phyloP scores from a whole-genome alignment of 2,113 vertebrate genomes.

The Tetrao urogallus region DNA sequence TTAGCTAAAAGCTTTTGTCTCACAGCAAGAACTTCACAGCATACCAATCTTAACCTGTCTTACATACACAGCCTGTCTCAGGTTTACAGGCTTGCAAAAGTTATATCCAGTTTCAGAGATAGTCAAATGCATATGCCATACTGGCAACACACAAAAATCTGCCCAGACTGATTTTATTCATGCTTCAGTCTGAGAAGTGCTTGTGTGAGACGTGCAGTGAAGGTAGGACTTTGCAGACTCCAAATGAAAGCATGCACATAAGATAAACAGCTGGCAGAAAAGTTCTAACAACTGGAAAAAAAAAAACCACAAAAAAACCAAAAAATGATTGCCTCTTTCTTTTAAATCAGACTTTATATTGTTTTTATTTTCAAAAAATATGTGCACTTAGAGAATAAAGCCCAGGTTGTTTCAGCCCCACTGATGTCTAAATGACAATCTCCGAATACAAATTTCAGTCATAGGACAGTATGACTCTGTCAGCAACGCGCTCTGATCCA shows the following conservation, averaged over 20 bases:
- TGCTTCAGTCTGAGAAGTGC: not conserved
- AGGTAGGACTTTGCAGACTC: not conserved
- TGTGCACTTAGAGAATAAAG: not conserved
- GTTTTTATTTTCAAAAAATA: not conserved
- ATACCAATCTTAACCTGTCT: not conserved
- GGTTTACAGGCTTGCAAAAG: not conserved
- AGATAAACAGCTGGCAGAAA: not conserved
- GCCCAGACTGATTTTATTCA: not conserved
- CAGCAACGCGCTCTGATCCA: not conserved
- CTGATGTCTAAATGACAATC: not conserved
- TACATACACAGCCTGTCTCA: not conserved
- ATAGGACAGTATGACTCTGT: not conserved
- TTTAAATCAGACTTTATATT: not conserved
- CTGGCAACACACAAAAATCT: not conserved
- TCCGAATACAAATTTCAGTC: not conserved
- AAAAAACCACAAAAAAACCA: not conserved
- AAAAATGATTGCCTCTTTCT: not conserved
- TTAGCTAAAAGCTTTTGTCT: not conserved
- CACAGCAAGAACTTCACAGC: not conserved
- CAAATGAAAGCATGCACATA: not conserved
- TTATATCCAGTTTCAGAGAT: not conserved
- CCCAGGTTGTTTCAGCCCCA: slow-evolving; percentile 3
- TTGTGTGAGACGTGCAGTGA: rapidly evolving
- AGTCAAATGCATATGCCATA: rapidly evolving
- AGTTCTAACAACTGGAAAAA: not conserved